Conservation (phyloP, 2,888 invertebrate species). For the Hoplodrina ambigua region DNA sequence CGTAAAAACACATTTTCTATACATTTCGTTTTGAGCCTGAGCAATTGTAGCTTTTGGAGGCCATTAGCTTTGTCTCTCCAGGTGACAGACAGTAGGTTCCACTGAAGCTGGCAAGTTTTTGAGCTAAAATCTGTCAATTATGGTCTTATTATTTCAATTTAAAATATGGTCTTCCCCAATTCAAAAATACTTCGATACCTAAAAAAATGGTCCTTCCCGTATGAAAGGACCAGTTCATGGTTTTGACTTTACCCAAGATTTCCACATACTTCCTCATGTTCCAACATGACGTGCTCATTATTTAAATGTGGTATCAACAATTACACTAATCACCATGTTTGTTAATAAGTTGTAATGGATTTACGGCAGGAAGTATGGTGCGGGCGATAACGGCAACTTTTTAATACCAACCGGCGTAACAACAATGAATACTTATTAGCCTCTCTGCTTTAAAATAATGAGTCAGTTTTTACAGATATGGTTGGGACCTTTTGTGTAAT, state of each 20-base stretch:
- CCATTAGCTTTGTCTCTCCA: no score
- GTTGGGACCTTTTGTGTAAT: background rate
- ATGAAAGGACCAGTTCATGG: background rate
- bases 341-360: conserved; percentile 71
- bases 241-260: conserved; percentile 1
- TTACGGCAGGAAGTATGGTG: conserved; percentile 68
- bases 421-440: conserved; percentile 57
- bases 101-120: no score
- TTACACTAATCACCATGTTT: conserved; percentile 69
- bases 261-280: background rate
- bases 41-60: no score
- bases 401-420: conserved; percentile 46
- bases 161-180: background rate
- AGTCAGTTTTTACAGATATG: conserved; percentile 39
- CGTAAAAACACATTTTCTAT: no score
- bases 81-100: no score
- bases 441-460: conserved; percentile 51
- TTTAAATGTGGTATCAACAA: conserved; percentile 44
- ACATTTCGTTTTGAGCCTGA: no score
- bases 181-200: no score
- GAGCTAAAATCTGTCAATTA: no score
- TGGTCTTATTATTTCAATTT: background rate
- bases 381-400: conserved; percentile 64
- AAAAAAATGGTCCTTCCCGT: background rate
- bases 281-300: conserved; percentile 21